Base-by-base conservation (phyloP, 1,140 invertebrate genomes). In the Cecropterus lyciades region DNA sequence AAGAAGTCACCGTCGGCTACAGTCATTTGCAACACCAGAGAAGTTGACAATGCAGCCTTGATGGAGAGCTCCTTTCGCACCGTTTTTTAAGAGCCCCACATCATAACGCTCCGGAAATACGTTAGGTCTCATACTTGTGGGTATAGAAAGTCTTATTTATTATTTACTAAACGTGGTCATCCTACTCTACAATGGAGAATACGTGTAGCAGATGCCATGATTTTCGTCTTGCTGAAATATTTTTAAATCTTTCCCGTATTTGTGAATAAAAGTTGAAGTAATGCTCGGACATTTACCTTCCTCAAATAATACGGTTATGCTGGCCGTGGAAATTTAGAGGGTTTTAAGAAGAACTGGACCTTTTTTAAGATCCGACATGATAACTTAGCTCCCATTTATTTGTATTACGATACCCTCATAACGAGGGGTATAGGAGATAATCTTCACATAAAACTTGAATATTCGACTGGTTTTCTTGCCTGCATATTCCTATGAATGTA, bases 181-280 rank as follows among this genome's bases (percentile, higher is more conserved):
- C 57, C 57, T 37, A 59, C 4, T 48, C 42, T 20, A 33, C 14
- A 49, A 60, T 60, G 45, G 57, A 33, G 15, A 60, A 60, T 60
- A 60, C 57, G 30, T 37, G 57, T 60, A 60, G 14, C 57, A 49
- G 57, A 60, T 60, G 27, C 15, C 45, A 48, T 24, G 14, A 48
- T 60, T 60, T 49, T 59, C 14, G 11, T 49, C 24, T 15, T 24
- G 24, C 15, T 17, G 20, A 37, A 60, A 49, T 60, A 60, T 60
- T 48, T 60, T 48, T 43, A 49, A 48, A 60, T 37, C 14, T 49
- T 60, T 60, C 33, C 20, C 56, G 27, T 48, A 45, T 60, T 60
- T 60, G 57, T 49, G 49, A 48, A 60, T 37, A n/a, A 60, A 43
- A 27, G 14, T 60, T 60, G 48, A 60, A 48, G 27, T 60, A 37